Evolutionary conservation across 2,888 invertebrate species (phyloP).

Genomic region (Sminthurinus aureus): DNA sequence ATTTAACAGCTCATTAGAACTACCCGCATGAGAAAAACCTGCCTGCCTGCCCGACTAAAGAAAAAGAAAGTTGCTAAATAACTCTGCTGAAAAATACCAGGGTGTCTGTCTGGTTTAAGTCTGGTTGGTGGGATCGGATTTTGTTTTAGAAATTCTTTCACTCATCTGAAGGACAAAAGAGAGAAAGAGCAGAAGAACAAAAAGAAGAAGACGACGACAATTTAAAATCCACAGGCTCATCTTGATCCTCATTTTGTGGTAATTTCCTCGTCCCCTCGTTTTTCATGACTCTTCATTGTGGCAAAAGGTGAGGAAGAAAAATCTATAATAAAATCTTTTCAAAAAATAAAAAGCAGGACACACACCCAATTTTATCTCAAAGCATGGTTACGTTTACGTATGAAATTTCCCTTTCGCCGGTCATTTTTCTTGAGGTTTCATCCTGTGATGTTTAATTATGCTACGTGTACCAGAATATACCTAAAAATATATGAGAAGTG

Average conservation of each 20-base stretch:
- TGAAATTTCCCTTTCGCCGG: not conserved
- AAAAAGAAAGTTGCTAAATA: not conserved
- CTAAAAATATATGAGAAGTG: not conserved
- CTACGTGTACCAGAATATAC: not conserved
- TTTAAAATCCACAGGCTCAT: not conserved
- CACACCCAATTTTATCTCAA: not conserved
- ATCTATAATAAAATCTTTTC: not conserved
- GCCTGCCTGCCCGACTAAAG: slow-evolving; percentile 9
- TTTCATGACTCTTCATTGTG: slow-evolving; percentile 20
- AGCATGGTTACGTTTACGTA: not conserved
- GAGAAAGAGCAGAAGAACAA: not conserved
- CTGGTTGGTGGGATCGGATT: not conserved
- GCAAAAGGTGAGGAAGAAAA: slow-evolving; percentile 8
- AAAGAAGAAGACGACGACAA: not conserved
- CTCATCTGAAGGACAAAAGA: no score
- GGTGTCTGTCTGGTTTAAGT: not conserved
- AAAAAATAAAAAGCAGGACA: no score
- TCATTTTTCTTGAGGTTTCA: not conserved
- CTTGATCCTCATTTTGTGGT: not conserved
- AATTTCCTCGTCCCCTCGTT: not conserved
- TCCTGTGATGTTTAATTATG: not conserved
- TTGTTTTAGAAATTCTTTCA: no score
- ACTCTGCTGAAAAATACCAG: not conserved
- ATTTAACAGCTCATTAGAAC: slow-evolving; percentile 26
- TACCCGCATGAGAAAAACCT: slow-evolving; percentile 3